A percentile compares a stretch with the other conserved stretches of the same genome.
Evolutionary conservation across 2,797 vertebrate genomes (phyloP).

Genomic region (Micromesistius poutassou): DNA sequence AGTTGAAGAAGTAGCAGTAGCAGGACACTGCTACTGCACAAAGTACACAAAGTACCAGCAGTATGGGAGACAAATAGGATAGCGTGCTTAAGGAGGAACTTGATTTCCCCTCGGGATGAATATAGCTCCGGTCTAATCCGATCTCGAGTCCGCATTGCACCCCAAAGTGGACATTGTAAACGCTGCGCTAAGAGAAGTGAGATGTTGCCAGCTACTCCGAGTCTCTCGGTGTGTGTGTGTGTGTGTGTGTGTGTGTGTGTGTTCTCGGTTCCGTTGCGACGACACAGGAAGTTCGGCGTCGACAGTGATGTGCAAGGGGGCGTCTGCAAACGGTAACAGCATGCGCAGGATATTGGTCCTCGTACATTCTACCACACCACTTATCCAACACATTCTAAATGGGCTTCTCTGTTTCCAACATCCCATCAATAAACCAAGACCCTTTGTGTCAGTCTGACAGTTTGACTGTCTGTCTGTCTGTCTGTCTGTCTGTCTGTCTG

Average conservation of each 20-base stretch:
- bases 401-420: background rate
- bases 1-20: background rate
- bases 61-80: background rate
- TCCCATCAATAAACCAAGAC: background rate
- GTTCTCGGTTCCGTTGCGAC: background rate
- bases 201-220: background rate
- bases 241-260: no score
- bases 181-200: background rate
- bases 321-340: background rate
- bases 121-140: background rate
- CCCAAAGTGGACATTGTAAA: background rate
- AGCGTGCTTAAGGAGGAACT: background rate
- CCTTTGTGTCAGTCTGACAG: constrained; percentile 17
- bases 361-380: background rate
- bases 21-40: no score
- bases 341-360: background rate
- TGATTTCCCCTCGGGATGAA: background rate
- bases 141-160: background rate
- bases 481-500: background rate
- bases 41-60: background rate
- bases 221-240: no score
- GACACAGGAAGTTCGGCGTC: background rate
- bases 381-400: background rate
- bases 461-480: constrained; percentile 10
- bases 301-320: background rate